A percentile compares a stretch with the other conserved stretches of the same genome.
phyloP scores from a whole-genome alignment of 2,113 vertebrate genomes.

The Mus spicilegus region DNA sequence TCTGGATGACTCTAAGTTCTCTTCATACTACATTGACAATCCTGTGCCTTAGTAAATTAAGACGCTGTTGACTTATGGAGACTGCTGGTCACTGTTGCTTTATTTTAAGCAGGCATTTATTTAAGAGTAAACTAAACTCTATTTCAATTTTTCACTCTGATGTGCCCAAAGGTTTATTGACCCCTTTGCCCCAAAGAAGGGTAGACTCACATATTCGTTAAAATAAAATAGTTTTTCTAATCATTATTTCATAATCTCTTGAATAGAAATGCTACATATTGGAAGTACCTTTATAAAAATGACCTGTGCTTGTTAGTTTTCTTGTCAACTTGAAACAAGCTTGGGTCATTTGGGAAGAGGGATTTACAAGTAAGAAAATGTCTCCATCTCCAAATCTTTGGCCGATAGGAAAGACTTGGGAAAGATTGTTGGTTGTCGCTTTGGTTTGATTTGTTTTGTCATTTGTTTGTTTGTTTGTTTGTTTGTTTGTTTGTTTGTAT shows the following conservation, averaged over 20 bases:
- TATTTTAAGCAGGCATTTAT: neutral
- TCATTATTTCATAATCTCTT: neutral
- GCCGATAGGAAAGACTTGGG: neutral
- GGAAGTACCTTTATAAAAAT: neutral
- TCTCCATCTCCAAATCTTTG: neutral
- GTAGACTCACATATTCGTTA: neutral
- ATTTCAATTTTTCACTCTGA: neutral
- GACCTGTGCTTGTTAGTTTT: neutral
- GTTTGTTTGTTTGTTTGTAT: neutral
- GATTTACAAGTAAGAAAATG: neutral
- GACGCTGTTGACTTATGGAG: neutral
- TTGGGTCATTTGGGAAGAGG: neutral
- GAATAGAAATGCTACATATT: neutral
- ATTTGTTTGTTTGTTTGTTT: neutral
- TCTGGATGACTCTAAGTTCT: neutral
- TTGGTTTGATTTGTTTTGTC: neutral
- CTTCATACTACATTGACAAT: neutral
- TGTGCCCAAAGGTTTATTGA: neutral
- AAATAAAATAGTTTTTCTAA: neutral
- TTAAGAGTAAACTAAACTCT: constrained; percentile 1
- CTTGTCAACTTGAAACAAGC: neutral
- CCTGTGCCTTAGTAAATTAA: neutral
- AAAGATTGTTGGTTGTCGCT: neutral
- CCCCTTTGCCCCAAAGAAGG: neutral
- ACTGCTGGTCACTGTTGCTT: neutral